These are phyloP conservation scores for Cassiopea xamachana DNA, from an alignment of 30 jellyfish, hydroid and myxozoan species.

Conservation along the genomic window DNA sequence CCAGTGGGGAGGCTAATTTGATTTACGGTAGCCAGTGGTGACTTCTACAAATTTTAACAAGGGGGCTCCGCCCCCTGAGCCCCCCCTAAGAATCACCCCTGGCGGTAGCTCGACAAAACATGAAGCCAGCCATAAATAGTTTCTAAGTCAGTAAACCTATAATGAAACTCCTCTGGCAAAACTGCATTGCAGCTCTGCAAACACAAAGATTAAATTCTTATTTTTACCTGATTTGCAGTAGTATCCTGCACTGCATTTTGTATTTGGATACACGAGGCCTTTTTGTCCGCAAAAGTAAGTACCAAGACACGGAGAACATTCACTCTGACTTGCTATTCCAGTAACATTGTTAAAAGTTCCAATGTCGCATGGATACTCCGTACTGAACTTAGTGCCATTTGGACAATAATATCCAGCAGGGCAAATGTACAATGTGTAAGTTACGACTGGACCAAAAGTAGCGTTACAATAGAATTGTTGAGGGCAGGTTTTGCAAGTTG, in stretches of 20 bases:
- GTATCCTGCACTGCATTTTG: slow-evolving; percentile 89
- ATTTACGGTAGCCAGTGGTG: no score
- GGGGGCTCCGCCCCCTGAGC: no score
- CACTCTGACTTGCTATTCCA: slow-evolving; percentile 80
- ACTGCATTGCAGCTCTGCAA: background rate
- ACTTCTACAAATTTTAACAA: no score
- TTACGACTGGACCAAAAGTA: slow-evolving; percentile 88
- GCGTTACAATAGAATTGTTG: slow-evolving; percentile 92
- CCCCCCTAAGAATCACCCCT: no score
- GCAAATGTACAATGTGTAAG: slow-evolving; percentile 76
- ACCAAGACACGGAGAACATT: slow-evolving; percentile 95
- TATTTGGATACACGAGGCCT: slow-evolving; percentile 88
- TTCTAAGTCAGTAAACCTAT: no score
- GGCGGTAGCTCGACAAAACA: no score
- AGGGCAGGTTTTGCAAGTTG: slow-evolving; percentile 87
- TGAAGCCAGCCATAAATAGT: no score
- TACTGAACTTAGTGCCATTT: slow-evolving; percentile 75
- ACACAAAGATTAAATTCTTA: background rate
- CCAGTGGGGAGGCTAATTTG: no score
- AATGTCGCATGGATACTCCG: slow-evolving; percentile 83
- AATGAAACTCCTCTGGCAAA: background rate
- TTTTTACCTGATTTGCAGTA: slow-evolving; percentile 88
- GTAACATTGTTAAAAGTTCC: slow-evolving; percentile 94
- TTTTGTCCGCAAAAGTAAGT: slow-evolving; percentile 91
- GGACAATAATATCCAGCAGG: slow-evolving; percentile 97